Evolutionary conservation across 37 sponge, comb jelly and placozoan genomes (phyloP), one percentile per base, ranked within the genome.

Genomic region (Ephydatia muelleri): DNA sequence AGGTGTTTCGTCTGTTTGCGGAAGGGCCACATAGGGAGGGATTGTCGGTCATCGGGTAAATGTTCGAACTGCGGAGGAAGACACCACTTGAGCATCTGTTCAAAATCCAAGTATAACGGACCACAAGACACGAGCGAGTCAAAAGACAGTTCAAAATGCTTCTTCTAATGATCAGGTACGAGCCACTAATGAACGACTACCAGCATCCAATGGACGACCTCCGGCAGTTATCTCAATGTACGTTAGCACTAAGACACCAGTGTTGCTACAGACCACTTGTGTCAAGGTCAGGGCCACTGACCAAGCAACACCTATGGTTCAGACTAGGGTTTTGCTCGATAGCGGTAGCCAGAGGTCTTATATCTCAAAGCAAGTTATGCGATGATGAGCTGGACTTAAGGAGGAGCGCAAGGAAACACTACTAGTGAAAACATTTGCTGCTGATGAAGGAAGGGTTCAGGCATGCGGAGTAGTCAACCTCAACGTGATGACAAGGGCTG

Each of bases 71-170:
- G 86, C 31, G 38, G 69, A 6, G 79, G 86, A 30, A 49, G 70
- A 40, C 83, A 82, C 47, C 83, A 82, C 83, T 23, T 26, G 35
- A 82, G 73, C 39, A 82, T 82, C 43, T 82, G 83, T 31, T 28
- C 34, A 14, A 35, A 39, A 27, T 31, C 25, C 27, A 38, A n/a
- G 49, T 4, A 73, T 38, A 23, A 73, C 37, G 73, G 37, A 31
- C 25, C 84, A 32, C 37, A 28, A 8, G 38, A 49, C 22, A 43
- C 19, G 78, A 23, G 38, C 13, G 2, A 67, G 32, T 11, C 22
- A 32, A 28, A 13, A 67, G 8, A 27, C 30, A 25, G 38, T 8
- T 23, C 32, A 6, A 16, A 16, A 40, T 19, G 43, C 28, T 19
- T 19, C 82, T 8, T 5, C 23, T 29, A 38, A 38, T 22, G 5